A percentile compares a stretch with the other conserved stretches of the same genome.
Evolutionary conservation across 2,113 vertebrate genomes (phyloP).

Genomic region (Cygnus atratus): DNA sequence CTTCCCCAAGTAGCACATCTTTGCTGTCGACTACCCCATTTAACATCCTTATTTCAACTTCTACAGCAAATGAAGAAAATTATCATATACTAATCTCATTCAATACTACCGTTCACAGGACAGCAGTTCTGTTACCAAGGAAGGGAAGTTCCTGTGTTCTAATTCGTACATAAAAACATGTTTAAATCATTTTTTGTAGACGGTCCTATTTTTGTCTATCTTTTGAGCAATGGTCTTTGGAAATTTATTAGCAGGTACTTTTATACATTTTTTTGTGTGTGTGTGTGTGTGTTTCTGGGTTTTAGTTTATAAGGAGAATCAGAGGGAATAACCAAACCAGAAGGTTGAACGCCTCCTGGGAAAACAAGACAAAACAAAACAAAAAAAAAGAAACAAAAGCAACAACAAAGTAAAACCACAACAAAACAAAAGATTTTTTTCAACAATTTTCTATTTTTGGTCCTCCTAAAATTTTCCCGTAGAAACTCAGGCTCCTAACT

Average conservation of each 20-base stretch:
- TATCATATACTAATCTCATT: neutral
- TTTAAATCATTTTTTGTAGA: neutral
- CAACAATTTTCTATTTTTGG: neutral
- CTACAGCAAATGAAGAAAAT: neutral
- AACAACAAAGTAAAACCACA: no score
- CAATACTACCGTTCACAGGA: neutral
- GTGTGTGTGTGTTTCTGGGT: neutral
- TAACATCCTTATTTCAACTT: neutral
- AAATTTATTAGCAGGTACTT: neutral
- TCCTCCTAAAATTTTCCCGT: neutral
- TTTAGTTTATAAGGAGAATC: neutral
- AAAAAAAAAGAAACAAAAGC: neutral
- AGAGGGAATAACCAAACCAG: neutral
- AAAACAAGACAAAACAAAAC: neutral
- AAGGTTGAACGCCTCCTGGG: neutral
- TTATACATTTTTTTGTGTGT: neutral
- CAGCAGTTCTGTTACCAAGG: neutral
- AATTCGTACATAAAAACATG: accelerated
- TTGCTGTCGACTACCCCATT: neutral
- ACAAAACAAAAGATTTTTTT: neutral
- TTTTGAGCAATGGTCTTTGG: neutral
- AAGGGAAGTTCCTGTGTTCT: neutral
- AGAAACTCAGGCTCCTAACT: neutral
- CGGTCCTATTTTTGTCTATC: neutral
- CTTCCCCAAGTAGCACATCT: neutral